Evolutionary conservation across 1,140 invertebrate genomes (phyloP).

Genomic region (Prorops nasuta): DNA sequence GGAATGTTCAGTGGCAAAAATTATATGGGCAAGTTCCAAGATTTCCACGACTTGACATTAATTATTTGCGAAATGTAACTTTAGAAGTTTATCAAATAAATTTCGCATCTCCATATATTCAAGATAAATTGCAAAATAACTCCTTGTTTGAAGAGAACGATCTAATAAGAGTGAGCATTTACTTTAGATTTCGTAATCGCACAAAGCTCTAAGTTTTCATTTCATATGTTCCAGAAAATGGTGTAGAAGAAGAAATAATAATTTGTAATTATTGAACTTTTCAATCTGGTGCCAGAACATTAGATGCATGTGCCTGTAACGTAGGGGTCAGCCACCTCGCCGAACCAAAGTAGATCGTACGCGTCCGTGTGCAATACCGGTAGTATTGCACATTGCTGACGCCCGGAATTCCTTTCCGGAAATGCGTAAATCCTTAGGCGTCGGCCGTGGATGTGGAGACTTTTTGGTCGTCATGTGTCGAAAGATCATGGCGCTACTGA

Average conservation of each 20-base stretch:
- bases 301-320: neutral
- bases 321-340: too few species aligned
- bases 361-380: too few species aligned
- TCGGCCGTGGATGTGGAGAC: too few species aligned
- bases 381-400: too few species aligned
- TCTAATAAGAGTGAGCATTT: neutral
- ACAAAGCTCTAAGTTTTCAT: too few species aligned
- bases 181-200: too few species aligned
- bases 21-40: neutral
- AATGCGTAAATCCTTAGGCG: too few species aligned
- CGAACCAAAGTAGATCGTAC: too few species aligned
- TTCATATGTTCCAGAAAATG: neutral
- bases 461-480: too few species aligned
- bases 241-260: neutral
- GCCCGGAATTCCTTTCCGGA: too few species aligned
- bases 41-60: slow-evolving; percentile 2
- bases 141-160: too few species aligned
- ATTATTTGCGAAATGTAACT: slow-evolving; percentile 3
- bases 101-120: slow-evolving; percentile 1
- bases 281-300: slow-evolving; percentile 3
- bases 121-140: slow-evolving; percentile 6
- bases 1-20: neutral
- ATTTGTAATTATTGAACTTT: neutral
- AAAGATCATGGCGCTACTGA: too few species aligned
- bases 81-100: slow-evolving; percentile 9